Percentiles rank a stretch among this genome's conserved stretches.
These are phyloP conservation scores for Huso huso DNA, from an alignment of 2,797 vertebrate species.

Conservation along the genomic window DNA sequence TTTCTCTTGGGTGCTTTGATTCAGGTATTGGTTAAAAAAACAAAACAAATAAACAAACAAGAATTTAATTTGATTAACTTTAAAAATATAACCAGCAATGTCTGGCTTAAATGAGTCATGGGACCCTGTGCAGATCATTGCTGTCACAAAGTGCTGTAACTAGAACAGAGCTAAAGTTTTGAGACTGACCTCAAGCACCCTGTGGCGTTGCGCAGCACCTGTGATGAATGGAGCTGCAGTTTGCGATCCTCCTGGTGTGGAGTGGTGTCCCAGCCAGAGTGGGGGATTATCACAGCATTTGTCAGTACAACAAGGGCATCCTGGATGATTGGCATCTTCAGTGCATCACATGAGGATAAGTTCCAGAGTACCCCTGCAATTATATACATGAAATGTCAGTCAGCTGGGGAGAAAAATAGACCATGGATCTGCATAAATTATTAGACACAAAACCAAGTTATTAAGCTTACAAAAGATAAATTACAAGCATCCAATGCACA, in stretches of 20 bases:
- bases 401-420: too few relatives aligned
- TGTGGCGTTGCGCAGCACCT: conserved; percentile 96
- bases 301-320: conserved; percentile 93
- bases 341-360: conserved; percentile 91
- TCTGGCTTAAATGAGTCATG: too few relatives aligned
- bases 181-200: conserved; percentile 88
- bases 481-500: too few relatives aligned
- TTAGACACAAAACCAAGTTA: too few relatives aligned
- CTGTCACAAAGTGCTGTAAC: too few relatives aligned
- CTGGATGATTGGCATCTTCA: conserved; percentile 99
- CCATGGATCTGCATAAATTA: too few relatives aligned
- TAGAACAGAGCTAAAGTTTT: neutral
- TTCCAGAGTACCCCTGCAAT: conserved; percentile 92
- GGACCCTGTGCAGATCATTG: too few relatives aligned
- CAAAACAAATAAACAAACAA: neutral
- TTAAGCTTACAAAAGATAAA: too few relatives aligned
- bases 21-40: too few relatives aligned
- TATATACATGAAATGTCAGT: conserved; percentile 2
- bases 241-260: conserved; percentile 91
- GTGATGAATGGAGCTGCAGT: conserved; percentile 90
- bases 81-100: too few relatives aligned
- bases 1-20: too few relatives aligned
- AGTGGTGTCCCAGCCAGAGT: conserved; percentile 92
- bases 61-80: neutral
- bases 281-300: conserved; percentile 94